A percentile compares a stretch with the other conserved stretches of the same genome.
These are phyloP conservation scores for Lasius platythorax DNA, from an alignment of 2,888 invertebrate genomes.

Conservation along the genomic window DNA sequence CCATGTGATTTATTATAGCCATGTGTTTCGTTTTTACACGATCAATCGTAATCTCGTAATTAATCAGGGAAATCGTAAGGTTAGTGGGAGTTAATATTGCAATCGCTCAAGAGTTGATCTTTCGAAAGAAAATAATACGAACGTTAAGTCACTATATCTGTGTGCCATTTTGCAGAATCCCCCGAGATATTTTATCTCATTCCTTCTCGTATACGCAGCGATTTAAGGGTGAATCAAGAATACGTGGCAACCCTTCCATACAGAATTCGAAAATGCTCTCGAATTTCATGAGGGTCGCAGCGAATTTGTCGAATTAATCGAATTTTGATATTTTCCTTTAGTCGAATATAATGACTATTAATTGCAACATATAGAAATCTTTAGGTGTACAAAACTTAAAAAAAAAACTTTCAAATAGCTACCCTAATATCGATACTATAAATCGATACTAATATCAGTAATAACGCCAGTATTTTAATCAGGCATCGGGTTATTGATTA, in stretches of 20 bases:
- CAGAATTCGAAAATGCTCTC: slow-evolving; percentile 56
- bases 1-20: slow-evolving; percentile 68
- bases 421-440: too few species aligned
- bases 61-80: slow-evolving; percentile 62
- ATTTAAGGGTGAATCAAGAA: slow-evolving; percentile 61
- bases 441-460: background rate
- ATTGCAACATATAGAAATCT: slow-evolving; percentile 6
- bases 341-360: slow-evolving; percentile 16
- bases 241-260: slow-evolving; percentile 58
- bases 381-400: background rate
- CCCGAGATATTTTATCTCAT: slow-evolving; percentile 64
- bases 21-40: slow-evolving; percentile 38
- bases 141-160: slow-evolving; percentile 29
- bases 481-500: background rate
- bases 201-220: slow-evolving; percentile 50
- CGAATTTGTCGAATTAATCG: too few species aligned
- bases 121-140: slow-evolving; percentile 64
- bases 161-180: slow-evolving; percentile 62
- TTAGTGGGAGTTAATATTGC: slow-evolving; percentile 31
- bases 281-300: slow-evolving; percentile 15
- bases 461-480: slow-evolving; percentile 4
- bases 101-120: background rate
- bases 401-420: background rate
- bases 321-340: background rate
- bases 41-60: slow-evolving; percentile 61